Evolutionary conservation across 2,113 vertebrate species (phyloP).

Genomic region (Mionectes macconnelli): DNA sequence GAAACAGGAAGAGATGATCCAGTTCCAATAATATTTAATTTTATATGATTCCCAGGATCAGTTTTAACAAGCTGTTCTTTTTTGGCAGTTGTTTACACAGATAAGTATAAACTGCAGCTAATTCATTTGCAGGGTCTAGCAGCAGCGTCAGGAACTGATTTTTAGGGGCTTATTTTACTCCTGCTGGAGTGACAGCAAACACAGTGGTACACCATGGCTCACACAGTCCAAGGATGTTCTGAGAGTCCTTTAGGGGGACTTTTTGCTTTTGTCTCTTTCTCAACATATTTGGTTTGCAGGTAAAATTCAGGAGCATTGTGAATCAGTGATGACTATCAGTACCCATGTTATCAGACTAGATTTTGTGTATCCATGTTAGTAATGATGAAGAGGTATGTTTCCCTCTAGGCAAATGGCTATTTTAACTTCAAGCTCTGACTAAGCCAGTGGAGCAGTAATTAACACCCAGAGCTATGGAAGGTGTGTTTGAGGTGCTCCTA

Average conservation of each 20-base stretch:
- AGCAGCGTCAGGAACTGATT: neutral
- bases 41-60: neutral
- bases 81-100: neutral
- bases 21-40: neutral
- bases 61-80: neutral
- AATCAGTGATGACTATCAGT: neutral
- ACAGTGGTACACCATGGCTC: rapidly evolving
- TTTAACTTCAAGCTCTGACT: neutral
- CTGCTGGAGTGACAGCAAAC: neutral
- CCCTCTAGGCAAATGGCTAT: neutral
- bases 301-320: neutral
- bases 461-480: neutral
- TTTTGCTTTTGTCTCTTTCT: neutral
- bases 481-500: neutral
- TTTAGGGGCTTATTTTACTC: neutral
- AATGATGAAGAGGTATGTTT: neutral
- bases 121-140: neutral
- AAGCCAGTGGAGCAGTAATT: neutral
- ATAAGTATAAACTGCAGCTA: neutral
- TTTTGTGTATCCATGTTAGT: neutral
- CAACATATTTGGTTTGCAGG: neutral
- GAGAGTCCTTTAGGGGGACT: neutral
- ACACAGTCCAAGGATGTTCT: neutral
- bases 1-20: neutral
- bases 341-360: neutral